Evolutionary conservation across 2,888 invertebrate genomes (phyloP).

Genomic region (Mesorhabditis sp.): DNA sequence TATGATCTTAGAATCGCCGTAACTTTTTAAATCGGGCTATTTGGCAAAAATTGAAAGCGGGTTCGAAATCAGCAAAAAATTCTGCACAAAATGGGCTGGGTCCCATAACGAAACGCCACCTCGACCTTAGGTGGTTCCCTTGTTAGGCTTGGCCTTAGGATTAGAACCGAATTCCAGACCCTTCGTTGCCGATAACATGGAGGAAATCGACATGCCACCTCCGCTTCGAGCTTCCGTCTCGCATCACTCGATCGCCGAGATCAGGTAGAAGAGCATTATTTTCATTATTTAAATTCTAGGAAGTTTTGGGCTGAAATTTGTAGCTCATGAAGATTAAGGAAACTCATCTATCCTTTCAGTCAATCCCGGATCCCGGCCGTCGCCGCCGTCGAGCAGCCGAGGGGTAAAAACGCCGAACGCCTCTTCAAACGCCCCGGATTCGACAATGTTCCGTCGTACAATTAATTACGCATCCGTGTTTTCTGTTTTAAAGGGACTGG

Average conservation of each 20-base stretch:
- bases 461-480: not conserved
- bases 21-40: no score
- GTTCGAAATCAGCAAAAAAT: no score
- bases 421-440: conserved; percentile 55
- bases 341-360: conserved; percentile 14
- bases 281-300: not conserved
- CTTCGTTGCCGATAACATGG: conserved; percentile 53
- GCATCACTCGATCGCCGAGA: conserved; percentile 42
- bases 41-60: no score
- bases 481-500: not conserved
- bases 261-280: conserved; percentile 17
- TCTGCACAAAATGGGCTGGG: no score
- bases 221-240: conserved; percentile 37
- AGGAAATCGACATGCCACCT: conserved; percentile 41
- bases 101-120: no score
- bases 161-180: conserved; percentile 38
- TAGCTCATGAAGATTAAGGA: not conserved
- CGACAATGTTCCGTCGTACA: conserved; percentile 57
- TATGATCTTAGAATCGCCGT: no score
- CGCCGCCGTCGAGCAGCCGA: conserved; percentile 41
- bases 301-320: not conserved
- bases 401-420: conserved; percentile 41
- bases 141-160: no score
- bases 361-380: conserved; percentile 9
- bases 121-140: no score